phyloP scores from a whole-genome alignment of 2,888 invertebrate species.

The Campopleginae sp. region DNA sequence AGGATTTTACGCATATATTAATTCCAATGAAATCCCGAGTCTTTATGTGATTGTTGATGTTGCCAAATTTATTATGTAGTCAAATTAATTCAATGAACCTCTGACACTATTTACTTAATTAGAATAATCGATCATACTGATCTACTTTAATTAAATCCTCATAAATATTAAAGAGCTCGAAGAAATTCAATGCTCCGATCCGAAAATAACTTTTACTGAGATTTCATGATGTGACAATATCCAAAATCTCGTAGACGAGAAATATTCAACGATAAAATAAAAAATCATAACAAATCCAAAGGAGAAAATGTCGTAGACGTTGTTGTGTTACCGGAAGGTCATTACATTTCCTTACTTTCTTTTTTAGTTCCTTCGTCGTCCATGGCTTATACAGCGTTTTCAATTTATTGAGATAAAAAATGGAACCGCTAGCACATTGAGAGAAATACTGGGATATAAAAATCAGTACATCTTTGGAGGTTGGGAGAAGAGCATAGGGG shows the following conservation, averaged over 20 bases:
- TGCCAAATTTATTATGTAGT: background rate
- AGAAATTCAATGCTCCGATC: background rate
- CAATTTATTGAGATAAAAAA: slow-evolving; percentile 3
- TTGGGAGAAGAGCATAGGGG: slow-evolving; percentile 10
- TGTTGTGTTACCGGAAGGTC: background rate
- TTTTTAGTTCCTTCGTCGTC: background rate
- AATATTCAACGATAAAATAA: background rate
- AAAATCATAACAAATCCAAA: background rate
- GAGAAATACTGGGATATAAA: slow-evolving; percentile 25
- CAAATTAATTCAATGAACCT: background rate
- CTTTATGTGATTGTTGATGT: slow-evolving; percentile 1
- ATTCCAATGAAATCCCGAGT: background rate
- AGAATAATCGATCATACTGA: background rate
- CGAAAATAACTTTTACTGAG: background rate
- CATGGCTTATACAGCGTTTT: slow-evolving; percentile 3
- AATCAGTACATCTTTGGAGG: slow-evolving; percentile 37
- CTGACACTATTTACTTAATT: background rate
- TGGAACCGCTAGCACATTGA: background rate
- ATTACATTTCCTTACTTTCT: background rate
- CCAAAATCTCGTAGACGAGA: background rate
- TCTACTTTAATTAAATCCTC: background rate
- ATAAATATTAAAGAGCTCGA: background rate
- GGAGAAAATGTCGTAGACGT: background rate
- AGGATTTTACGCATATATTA: background rate
- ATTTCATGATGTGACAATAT: background rate